Evolutionary conservation across 1,140 invertebrate species (phyloP).

Genomic region (Drosophila pectinifera): DNA sequence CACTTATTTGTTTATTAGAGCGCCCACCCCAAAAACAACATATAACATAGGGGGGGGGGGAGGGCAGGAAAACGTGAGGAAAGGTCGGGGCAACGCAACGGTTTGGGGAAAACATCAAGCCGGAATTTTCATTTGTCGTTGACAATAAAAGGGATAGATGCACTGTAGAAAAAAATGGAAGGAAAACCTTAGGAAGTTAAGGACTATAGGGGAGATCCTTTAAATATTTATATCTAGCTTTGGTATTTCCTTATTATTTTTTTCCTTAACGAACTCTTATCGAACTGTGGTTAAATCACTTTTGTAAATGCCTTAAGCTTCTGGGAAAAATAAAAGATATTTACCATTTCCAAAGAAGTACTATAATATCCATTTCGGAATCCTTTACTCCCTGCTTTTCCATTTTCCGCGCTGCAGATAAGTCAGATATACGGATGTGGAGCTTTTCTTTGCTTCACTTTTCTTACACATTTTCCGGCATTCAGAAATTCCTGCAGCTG

Average conservation of each 20-base stretch:
- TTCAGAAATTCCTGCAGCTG: slow-evolving; percentile 30
- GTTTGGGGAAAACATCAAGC: slow-evolving; percentile 53
- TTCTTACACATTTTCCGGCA: slow-evolving; percentile 20
- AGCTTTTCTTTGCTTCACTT: slow-evolving; percentile 16
- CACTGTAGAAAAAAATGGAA: neutral
- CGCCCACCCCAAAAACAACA: slow-evolving; percentile 48
- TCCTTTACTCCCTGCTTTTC: neutral
- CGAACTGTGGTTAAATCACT: neutral
- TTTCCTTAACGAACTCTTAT: too few relatives aligned
- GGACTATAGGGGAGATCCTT: too few relatives aligned
- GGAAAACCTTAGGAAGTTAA: neutral
- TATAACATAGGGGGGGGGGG: too few relatives aligned
- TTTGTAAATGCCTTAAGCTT: neutral
- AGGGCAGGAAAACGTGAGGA: slow-evolving; percentile 1
- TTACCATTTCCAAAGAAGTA: neutral
- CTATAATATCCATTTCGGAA: neutral
- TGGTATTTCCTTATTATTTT: too few relatives aligned
- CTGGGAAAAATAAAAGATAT: too few relatives aligned
- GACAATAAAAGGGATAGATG: slow-evolving; percentile 56
- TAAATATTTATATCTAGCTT: too few relatives aligned
- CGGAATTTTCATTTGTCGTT: slow-evolving; percentile 78
- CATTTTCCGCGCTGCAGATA: slow-evolving; percentile 16
- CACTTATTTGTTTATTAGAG: slow-evolving; percentile 83
- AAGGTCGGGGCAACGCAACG: neutral
- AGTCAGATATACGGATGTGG: slow-evolving; percentile 6